A percentile compares a stretch with the other conserved stretches of the same genome.
These are phyloP conservation scores for Embiotoca jacksoni DNA, from an alignment of 2,113 vertebrate species.

Conservation along the genomic window DNA sequence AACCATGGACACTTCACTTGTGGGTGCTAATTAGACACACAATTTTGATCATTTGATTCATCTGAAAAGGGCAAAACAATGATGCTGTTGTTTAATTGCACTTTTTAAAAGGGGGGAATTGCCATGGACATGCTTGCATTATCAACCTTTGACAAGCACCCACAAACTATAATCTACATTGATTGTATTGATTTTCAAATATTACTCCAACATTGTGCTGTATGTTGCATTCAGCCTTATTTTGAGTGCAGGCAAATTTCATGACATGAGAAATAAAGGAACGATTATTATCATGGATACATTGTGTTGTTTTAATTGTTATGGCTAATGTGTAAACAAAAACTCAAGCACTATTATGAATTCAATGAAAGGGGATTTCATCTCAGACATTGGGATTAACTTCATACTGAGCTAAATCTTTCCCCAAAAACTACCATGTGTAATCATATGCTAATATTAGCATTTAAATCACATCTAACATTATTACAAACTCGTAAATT, in stretches of 20 bases:
- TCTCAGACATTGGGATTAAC: conserved; percentile 17
- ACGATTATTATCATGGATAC: not conserved
- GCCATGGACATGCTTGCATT: no score
- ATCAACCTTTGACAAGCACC: no score
- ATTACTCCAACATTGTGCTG: not conserved
- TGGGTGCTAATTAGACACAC: no score
- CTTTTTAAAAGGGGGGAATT: no score
- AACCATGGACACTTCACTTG: no score
- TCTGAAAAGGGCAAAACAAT: no score
- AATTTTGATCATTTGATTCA: no score
- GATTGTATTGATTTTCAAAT: not conserved
- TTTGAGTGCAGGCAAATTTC: conserved; percentile 18
- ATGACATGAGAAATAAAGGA: conserved; percentile 19
- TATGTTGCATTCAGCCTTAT: conserved; percentile 10
- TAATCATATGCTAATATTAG: not conserved
- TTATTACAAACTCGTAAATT: not conserved
- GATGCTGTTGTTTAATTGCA: no score
- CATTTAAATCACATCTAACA: no score
- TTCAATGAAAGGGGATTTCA: conserved; percentile 15
- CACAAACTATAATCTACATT: not conserved
- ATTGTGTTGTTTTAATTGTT: not conserved
- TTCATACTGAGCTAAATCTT: not conserved
- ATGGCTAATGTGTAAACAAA: conserved; percentile 13
- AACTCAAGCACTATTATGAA: not conserved
- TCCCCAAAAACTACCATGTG: not conserved